Evolutionary conservation across 2,888 invertebrate genomes (phyloP), one percentile per base, ranked within the genome.

Genomic region (Acrocyrtus sp.): DNA sequence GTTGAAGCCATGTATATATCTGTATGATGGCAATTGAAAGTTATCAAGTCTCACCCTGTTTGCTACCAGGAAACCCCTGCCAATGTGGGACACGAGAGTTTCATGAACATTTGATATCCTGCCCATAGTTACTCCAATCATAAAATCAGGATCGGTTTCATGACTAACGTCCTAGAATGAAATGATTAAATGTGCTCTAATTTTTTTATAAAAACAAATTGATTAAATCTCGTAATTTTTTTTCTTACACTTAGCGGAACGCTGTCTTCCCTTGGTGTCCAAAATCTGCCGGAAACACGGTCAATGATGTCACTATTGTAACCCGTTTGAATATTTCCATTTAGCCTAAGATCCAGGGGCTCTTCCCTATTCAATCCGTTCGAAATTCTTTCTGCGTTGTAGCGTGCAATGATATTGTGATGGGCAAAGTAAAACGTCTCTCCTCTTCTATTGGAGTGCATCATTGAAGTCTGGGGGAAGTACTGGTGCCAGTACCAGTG

Each of bases 351-450:
- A 29, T 53, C 29, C 1, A 53, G 29, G 5, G 53, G 5, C 5
- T 8, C 12, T 10, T n/a, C 53, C 4, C 2, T 2, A 2, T 3
- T 10, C 8, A 53, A 24, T 6, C 53, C 53, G 29, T 53, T 53
- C 8, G 53, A 27, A 3, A 53, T 3, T 1, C 53, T 6, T 29
- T 53, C 53, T 1, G 53, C 53, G 17, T 53, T 53, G 17, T 53
- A 27, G n/a, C 53, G 27, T 3, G 57, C 57, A 41, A 57, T 39
- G 21, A 57, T 21, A 84, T 91, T 91, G 82, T 91, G 87, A 81
- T 92, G 92, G 91, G 91, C 91, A 82, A 91, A 92, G 82, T 90
- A 92, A 85, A 92, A 92, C 21, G 92, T 87, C 82, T 92, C 92
- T 0, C 92, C 92, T 1, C 92, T 87, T 8, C 92, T 85, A 84